Conservation (phyloP, 2,113 vertebrate species). For the Nasalis larvatus region DNA sequence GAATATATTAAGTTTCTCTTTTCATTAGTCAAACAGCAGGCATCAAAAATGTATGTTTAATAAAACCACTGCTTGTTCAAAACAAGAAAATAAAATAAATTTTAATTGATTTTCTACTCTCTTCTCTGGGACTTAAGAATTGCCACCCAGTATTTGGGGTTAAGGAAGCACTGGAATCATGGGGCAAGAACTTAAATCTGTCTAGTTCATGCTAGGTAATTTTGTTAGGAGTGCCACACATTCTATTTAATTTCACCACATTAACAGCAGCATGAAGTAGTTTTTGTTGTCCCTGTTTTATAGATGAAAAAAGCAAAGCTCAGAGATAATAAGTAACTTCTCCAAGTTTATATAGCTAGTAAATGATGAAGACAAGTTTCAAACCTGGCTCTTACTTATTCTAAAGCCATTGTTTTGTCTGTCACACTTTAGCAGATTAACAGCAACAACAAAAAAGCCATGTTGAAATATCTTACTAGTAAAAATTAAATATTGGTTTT, state of each 20-base stretch:
- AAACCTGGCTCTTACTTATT: neutral
- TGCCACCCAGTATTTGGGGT: neutral
- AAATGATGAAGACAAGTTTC: neutral
- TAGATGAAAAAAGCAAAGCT: neutral
- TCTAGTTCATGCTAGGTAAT: neutral
- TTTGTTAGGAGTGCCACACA: neutral
- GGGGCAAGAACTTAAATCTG: neutral
- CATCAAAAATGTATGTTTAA: conserved; percentile 16
- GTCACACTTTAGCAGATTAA: neutral
- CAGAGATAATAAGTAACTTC: neutral
- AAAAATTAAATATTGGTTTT: neutral
- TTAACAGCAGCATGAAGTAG: neutral
- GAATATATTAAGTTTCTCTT: conserved; percentile 5
- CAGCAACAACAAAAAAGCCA: neutral
- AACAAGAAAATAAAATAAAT: conserved; percentile 40
- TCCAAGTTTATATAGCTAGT: neutral
- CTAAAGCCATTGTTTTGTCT: neutral
- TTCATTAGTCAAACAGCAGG: neutral
- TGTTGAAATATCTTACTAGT: neutral
- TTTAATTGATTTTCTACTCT: neutral
- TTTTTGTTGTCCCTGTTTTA: neutral
- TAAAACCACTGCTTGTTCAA: conserved; percentile 35
- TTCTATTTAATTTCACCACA: neutral
- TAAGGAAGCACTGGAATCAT: neutral
- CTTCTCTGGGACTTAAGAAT: neutral